These are phyloP conservation scores for Lepidocyrtoides sp. DNA, from an alignment of 2,888 invertebrate genomes.

Conservation along the genomic window DNA sequence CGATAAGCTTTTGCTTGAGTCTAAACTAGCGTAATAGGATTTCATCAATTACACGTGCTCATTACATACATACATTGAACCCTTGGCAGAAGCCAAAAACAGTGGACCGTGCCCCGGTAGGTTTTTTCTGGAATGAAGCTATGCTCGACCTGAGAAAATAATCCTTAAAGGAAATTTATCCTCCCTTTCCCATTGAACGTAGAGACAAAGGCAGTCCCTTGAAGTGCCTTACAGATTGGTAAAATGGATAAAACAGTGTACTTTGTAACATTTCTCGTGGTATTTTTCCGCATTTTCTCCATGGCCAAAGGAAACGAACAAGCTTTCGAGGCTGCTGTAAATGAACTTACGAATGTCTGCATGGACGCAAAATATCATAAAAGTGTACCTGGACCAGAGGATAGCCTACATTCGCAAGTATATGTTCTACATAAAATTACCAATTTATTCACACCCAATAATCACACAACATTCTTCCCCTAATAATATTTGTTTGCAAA, in stretches of 20 bases:
- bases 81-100: not conserved
- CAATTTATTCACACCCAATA: not conserved
- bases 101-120: not conserved
- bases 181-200: too few relatives aligned
- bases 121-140: too few relatives aligned
- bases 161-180: too few relatives aligned
- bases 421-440: too few relatives aligned
- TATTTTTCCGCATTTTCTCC: not conserved
- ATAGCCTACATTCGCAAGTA: conserved; percentile 85
- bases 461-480: too few relatives aligned
- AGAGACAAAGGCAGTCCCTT: too few relatives aligned
- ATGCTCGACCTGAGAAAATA: too few relatives aligned
- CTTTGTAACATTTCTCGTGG: not conserved
- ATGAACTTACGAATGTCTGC: conserved; percentile 86
- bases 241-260: not conserved
- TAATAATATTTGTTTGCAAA: not conserved
- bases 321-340: not conserved
- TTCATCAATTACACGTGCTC: conserved; percentile 34
- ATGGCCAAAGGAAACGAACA: not conserved
- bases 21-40: not conserved
- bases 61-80: not conserved
- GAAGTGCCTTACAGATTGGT: not conserved
- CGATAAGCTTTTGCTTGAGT: not conserved
- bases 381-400: conserved; percentile 86
- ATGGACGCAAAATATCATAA: conserved; percentile 86